These are phyloP conservation scores for Clitarchus hookeri DNA, from an alignment of 2,888 invertebrate genomes.

Conservation along the genomic window DNA sequence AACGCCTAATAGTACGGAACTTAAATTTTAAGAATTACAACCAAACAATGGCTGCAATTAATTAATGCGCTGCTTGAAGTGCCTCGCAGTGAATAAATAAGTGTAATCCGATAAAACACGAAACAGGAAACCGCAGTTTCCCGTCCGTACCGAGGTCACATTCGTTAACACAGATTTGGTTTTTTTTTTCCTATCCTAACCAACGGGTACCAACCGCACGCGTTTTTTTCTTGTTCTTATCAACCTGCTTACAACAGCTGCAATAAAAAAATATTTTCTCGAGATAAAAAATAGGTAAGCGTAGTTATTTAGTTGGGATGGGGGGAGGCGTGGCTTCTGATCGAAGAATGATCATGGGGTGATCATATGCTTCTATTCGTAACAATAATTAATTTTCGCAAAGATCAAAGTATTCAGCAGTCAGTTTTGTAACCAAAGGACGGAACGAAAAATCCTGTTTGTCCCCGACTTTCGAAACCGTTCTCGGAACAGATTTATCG, in stretches of 20 bases:
- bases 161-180: not conserved
- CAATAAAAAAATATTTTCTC: not conserved
- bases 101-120: not conserved
- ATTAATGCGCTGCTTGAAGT: not conserved
- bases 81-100: not conserved
- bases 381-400: too few relatives aligned
- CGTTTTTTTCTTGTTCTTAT: not conserved
- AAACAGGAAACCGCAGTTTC: slow-evolving; percentile 14
- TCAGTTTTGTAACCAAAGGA: too few relatives aligned
- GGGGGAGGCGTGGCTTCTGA: too few relatives aligned
- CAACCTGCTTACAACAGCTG: not conserved
- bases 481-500: too few relatives aligned
- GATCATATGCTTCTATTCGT: too few relatives aligned
- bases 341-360: too few relatives aligned
- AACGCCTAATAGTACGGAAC: too few relatives aligned
- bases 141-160: not conserved
- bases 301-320: too few relatives aligned
- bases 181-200: not conserved
- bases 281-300: too few relatives aligned
- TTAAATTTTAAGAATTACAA: not conserved
- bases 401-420: too few relatives aligned
- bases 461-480: too few relatives aligned
- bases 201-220: not conserved
- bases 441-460: too few relatives aligned
- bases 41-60: not conserved